Evolutionary conservation across 2,113 vertebrate species (phyloP), one percentile per base, ranked within the genome.

Genomic region (Tupaia tana): DNA sequence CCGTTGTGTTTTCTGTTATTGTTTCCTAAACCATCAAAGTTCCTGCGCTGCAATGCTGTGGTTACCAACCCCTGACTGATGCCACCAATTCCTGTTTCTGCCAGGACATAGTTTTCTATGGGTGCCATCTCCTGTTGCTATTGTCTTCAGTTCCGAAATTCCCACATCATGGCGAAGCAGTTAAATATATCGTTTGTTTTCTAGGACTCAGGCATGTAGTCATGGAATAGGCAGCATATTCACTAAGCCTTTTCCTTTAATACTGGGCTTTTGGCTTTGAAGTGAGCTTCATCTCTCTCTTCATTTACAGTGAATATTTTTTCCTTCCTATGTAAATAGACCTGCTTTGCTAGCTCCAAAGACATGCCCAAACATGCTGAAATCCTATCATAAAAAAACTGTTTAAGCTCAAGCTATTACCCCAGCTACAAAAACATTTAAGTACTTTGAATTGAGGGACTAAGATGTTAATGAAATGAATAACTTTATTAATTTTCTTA

Each of bases 251-350:
- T 96, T 96, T 93, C 70, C 59, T 91, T 79, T 86, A 78, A 78
- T 61, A 16, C 15, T 86, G 27, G 66, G 43, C 34, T 83, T 75
- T 4, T 92, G 67, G 93, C 20, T 66, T 95, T 34, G 71, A 92
- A 96, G 77, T 2, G 25, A 93, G 91, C 27, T 80, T 77, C 18
- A 18, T 86, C 64, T 80, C n/a, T 66, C 31, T 91, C 22, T 95
- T 94, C 71, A 56, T 6, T 94, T 89, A 75, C 54, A 59, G 74
- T 92, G 66, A 63, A 2, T 29, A 59, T 64, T 92, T 34, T 85
- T 91, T 59, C 79, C 66, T 90, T 84, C 52, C 69, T 96, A 31
- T 89, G n/a, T 94, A 96, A 93, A 90, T 89, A 75, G 61, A 3
- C 56, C 78, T 92, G 31, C 20, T 82, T 77, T 94, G 31, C 86